Conservation (phyloP, 2,113 vertebrate species). For the Labeo catla region DNA sequence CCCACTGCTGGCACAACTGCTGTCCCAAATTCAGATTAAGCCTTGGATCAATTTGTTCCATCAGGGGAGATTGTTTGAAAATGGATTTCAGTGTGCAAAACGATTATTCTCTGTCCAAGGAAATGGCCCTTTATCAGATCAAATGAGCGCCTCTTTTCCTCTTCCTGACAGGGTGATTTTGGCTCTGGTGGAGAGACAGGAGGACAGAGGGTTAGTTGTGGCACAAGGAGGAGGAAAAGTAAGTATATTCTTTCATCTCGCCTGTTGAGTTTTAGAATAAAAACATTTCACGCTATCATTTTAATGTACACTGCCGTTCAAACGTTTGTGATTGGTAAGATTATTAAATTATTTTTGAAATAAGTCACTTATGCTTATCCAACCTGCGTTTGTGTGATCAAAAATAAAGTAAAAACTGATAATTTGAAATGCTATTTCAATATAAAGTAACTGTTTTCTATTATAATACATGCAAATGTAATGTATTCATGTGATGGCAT, state of each 20-base stretch:
- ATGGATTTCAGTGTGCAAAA: constrained; percentile 10
- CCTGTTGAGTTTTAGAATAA: background rate
- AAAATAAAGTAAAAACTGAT: background rate
- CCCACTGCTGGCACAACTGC: background rate
- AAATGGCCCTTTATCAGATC: background rate
- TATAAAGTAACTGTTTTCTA: background rate
- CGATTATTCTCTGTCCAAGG: background rate
- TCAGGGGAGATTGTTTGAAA: constrained; percentile 16
- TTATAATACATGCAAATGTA: background rate
- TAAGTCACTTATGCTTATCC: background rate
- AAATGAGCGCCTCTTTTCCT: background rate
- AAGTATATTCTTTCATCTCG: constrained; percentile 53
- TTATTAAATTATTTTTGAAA: background rate
- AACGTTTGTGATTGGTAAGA: background rate
- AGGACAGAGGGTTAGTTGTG: constrained; percentile 90
- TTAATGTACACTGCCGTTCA: background rate
- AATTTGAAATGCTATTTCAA: background rate
- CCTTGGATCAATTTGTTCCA: background rate
- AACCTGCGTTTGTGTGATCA: background rate
- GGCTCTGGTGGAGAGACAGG: constrained; percentile 88
- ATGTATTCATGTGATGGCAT: too few species aligned
- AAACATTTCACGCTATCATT: background rate
- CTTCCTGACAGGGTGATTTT: constrained; percentile 85
- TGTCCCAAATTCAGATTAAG: constrained; percentile 20
- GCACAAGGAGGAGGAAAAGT: constrained; percentile 98